Percentiles rank a stretch among this genome's conserved stretches.
phyloP scores from a whole-genome alignment of 2,113 vertebrate species.

The Delphinus delphis region DNA sequence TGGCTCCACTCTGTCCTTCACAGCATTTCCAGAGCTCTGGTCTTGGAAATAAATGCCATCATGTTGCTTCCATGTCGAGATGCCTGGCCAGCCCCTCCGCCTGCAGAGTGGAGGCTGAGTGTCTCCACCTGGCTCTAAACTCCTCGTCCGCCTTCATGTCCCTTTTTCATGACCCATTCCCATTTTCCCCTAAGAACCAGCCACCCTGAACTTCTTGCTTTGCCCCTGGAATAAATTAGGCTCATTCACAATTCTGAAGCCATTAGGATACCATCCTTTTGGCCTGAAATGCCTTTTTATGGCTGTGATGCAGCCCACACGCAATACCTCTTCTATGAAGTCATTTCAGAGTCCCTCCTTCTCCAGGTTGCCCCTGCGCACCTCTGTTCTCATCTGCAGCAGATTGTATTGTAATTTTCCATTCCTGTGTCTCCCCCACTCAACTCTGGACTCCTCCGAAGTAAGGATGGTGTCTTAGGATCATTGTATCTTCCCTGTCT shows the following conservation, averaged over 20 bases:
- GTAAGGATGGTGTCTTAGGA: background rate
- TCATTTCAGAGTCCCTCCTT: background rate
- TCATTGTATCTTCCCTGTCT: background rate
- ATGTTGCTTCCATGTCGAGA: background rate
- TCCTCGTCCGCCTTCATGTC: background rate
- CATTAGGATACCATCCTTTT: background rate
- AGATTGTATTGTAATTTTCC: accelerated
- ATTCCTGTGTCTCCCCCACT: background rate
- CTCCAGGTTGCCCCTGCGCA: accelerated
- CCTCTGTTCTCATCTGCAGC: background rate
- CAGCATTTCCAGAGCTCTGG: background rate
- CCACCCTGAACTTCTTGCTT: background rate
- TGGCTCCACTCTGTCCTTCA: background rate
- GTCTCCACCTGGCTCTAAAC: background rate
- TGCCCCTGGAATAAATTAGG: background rate
- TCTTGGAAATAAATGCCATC: background rate
- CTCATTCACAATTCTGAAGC: background rate
- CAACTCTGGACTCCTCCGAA: background rate
- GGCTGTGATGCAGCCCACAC: background rate
- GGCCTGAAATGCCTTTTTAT: background rate
- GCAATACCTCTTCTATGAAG: background rate
- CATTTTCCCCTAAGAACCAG: background rate
- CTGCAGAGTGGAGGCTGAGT: background rate
- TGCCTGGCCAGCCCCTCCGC: background rate
- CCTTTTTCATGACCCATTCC: background rate